Conservation (phyloP, 2,888 invertebrate species). For the Cynaeus angustus region DNA sequence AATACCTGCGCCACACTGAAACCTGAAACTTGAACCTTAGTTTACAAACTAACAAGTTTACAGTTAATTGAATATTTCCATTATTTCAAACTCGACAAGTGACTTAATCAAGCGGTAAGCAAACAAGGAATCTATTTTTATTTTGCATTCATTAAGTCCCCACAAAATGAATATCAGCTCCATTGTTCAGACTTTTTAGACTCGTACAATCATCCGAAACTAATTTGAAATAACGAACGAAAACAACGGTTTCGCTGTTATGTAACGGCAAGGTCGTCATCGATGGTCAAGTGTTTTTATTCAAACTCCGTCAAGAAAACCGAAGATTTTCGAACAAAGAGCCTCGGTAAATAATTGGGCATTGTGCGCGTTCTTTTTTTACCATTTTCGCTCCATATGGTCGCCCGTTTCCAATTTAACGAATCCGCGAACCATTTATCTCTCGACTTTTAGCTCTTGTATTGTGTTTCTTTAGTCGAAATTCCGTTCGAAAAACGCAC, state of each 20-base stretch:
- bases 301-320: neutral
- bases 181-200: slow-evolving; percentile 13
- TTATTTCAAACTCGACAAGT: slow-evolving; percentile 23
- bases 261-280: slow-evolving; percentile 11
- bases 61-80: slow-evolving; percentile 37
- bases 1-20: slow-evolving; percentile 13
- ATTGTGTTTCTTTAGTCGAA: slow-evolving; percentile 61
- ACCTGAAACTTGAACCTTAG: slow-evolving; percentile 11
- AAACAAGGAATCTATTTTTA: slow-evolving; percentile 28
- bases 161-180: slow-evolving; percentile 24
- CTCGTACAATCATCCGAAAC: slow-evolving; percentile 20
- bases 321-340: neutral
- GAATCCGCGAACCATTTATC: slow-evolving; percentile 58
- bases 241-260: slow-evolving; percentile 27
- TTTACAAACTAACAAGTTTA: slow-evolving; percentile 12
- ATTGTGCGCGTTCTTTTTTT: slow-evolving; percentile 18
- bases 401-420: slow-evolving; percentile 56
- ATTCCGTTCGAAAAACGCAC: slow-evolving; percentile 62
- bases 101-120: slow-evolving; percentile 19
- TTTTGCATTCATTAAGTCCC: slow-evolving; percentile 6
- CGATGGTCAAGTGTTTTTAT: slow-evolving; percentile 20
- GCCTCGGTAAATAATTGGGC: slow-evolving; percentile 25
- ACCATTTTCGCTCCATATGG: slow-evolving; percentile 47
- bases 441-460: slow-evolving; percentile 57
- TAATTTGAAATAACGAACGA: slow-evolving; percentile 29